These are phyloP conservation scores for Lepidocolaptes lacrymiger DNA, from an alignment of 2,797 vertebrate species.

Conservation along the genomic window DNA sequence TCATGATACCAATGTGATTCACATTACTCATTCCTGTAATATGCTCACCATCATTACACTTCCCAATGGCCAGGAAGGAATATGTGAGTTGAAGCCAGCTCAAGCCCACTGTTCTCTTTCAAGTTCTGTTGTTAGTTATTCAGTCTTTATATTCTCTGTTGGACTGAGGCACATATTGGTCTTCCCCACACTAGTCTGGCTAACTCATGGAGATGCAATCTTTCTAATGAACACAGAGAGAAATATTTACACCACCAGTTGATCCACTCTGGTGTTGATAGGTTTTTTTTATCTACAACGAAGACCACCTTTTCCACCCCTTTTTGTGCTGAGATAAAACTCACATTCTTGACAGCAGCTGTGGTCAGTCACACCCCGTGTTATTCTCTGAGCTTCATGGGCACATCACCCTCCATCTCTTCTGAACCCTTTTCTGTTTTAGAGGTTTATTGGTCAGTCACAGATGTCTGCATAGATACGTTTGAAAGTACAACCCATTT, in stretches of 20 bases:
- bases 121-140: background rate
- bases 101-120: background rate
- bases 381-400: background rate
- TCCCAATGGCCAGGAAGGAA: background rate
- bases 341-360: background rate
- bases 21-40: background rate
- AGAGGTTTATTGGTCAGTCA: background rate
- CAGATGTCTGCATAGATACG: background rate
- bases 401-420: background rate
- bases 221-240: background rate
- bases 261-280: background rate
- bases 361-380: background rate
- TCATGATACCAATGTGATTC: background rate
- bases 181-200: background rate
- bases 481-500: background rate
- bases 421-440: background rate
- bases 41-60: background rate
- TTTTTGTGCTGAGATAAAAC: background rate
- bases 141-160: background rate
- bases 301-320: rapidly evolving
- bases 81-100: background rate
- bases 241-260: background rate
- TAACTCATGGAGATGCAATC: background rate
- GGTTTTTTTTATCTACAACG: background rate
- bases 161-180: background rate